Conservation (phyloP, 2,888 invertebrate genomes). For the Protula sp. region DNA sequence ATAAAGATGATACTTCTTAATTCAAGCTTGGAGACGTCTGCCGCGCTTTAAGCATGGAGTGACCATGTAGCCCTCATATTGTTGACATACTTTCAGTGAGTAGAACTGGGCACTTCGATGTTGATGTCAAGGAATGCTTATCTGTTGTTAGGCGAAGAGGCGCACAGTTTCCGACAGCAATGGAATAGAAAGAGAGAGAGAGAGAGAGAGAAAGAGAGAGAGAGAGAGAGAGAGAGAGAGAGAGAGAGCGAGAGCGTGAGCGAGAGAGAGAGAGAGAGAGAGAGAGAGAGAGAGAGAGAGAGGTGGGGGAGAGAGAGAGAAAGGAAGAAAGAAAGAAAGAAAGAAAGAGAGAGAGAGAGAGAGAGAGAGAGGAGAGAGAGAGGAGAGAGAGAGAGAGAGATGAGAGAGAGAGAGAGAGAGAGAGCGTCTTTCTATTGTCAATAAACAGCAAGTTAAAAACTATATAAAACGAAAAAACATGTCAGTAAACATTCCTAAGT, state of each 20-base stretch:
- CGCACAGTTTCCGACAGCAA: not conserved
- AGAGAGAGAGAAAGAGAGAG: not conserved
- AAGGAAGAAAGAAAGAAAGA: not conserved
- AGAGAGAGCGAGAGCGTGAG: too few species aligned
- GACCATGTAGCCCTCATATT: not conserved
- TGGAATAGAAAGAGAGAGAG: too few species aligned
- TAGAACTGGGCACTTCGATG: not conserved
- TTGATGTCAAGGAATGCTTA: too few species aligned
- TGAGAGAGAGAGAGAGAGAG: not conserved
- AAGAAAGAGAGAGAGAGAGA: not conserved
- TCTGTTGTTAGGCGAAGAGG: not conserved
- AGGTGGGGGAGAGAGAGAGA: too few species aligned
- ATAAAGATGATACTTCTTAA: slow-evolving; percentile 90
- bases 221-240: slow-evolving; percentile 1
- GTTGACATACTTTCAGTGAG: not conserved
- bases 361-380: not conserved
- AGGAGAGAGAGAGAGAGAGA: too few species aligned
- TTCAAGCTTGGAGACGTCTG: too few species aligned
- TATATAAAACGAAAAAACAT: too few species aligned
- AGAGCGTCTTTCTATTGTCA: too few species aligned
- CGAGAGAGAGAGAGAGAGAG: too few species aligned
- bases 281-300: not conserved
- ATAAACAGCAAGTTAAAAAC: too few species aligned
- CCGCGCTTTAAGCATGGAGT: too few species aligned
- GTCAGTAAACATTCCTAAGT: too few species aligned